Evolutionary conservation across 2,113 vertebrate species (phyloP).

Genomic region (Arvicanthis niloticus): DNA sequence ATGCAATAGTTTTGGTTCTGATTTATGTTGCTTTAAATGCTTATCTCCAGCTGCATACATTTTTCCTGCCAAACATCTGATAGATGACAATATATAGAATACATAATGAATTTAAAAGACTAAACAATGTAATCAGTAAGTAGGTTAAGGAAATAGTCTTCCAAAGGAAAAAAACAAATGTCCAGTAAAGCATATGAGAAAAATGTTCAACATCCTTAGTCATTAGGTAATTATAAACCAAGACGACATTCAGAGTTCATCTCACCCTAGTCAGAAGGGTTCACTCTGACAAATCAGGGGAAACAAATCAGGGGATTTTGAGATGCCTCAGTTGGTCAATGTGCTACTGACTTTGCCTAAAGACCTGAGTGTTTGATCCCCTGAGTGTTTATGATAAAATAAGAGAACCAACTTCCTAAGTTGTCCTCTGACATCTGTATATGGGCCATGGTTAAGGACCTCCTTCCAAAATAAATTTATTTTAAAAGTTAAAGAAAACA

Average conservation of each 20-base stretch:
- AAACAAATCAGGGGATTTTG: background rate
- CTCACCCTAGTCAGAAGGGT: background rate
- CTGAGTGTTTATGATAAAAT: too few relatives aligned
- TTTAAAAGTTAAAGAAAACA: background rate
- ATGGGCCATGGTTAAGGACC: too few relatives aligned
- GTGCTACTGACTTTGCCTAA: background rate
- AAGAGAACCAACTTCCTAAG: background rate
- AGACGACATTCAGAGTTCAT: background rate
- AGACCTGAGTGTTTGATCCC: background rate
- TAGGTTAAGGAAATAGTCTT: background rate
- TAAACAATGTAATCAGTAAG: background rate
- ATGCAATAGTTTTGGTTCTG: background rate
- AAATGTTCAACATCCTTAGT: background rate
- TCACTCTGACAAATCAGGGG: background rate
- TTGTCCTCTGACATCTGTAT: background rate
- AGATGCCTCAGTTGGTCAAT: background rate
- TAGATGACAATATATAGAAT: background rate
- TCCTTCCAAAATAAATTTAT: background rate
- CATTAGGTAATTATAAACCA: background rate
- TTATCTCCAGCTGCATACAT: background rate
- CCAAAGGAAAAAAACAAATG: background rate
- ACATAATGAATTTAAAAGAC: background rate
- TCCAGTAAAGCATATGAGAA: background rate
- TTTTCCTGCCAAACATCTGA: background rate
- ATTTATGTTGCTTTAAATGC: background rate